These are phyloP conservation scores for Masnerella sp. DNA, from an alignment of 2,888 invertebrate genomes.

Conservation along the genomic window DNA sequence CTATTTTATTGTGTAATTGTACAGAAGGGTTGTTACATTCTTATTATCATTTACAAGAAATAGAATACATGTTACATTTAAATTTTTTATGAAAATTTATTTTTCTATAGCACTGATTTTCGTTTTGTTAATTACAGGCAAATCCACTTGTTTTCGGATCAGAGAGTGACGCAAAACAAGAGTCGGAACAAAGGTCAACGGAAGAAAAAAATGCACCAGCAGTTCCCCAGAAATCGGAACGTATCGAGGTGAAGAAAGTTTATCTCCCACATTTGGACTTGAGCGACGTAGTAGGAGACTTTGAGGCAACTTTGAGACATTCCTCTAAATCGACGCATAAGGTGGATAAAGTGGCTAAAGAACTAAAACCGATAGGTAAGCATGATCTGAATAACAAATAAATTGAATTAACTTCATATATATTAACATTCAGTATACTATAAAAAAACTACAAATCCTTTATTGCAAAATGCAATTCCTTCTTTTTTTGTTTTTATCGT, in stretches of 20 bases:
- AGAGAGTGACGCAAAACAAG: constrained; percentile 67
- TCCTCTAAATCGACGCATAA: constrained; percentile 64
- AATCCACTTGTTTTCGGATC: constrained; percentile 67
- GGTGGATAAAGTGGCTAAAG: constrained; percentile 26
- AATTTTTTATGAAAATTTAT: no score
- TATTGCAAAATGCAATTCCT: no score
- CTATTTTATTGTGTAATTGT: no score
- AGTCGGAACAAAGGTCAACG: constrained; percentile 66
- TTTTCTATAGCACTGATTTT: no score
- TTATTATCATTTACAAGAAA: no score
- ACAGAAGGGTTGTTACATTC: no score
- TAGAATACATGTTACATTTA: no score
- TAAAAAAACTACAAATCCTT: no score
- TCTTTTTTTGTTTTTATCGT: no score
- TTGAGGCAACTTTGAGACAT: constrained; percentile 83
- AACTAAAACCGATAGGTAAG: constrained; percentile 45
- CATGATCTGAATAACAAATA: constrained; percentile 26
- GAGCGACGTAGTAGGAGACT: constrained; percentile 82
- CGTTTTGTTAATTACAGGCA: constrained; percentile 65
- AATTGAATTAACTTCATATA: no score
- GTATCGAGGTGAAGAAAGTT: constrained; percentile 17
- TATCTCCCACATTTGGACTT: constrained; percentile 70
- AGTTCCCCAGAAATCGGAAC: constrained; percentile 24
- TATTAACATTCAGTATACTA: no score
- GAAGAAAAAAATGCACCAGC: constrained; percentile 33